These are phyloP conservation scores for Pseudois nayaur DNA, from an alignment of 2,113 vertebrate genomes.

Conservation along the genomic window DNA sequence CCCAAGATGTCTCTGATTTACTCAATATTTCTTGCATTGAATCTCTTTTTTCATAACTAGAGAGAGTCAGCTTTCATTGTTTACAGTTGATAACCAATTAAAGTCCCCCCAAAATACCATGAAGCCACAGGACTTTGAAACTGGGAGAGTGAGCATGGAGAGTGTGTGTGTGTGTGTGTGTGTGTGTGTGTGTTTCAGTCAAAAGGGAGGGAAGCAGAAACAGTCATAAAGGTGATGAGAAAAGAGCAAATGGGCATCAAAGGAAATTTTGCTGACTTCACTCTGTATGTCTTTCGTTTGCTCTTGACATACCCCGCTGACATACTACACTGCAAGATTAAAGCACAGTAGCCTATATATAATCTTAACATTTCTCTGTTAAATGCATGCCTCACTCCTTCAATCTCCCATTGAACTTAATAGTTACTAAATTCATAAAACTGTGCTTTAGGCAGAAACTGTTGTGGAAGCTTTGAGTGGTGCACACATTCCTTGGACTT, in stretches of 20 bases:
- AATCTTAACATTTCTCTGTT: not conserved
- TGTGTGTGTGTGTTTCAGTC: no score
- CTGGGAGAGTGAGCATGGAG: not conserved
- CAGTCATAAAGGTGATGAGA: no score
- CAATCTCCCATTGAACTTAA: not conserved
- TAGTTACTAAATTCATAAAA: not conserved
- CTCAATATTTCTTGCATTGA: not conserved
- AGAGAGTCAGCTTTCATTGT: not conserved
- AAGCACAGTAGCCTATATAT: not conserved
- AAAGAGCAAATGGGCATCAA: not conserved
- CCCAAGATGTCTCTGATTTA: not conserved
- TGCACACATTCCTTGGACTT: not conserved
- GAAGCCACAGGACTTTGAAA: not conserved
- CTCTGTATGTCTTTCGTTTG: not conserved
- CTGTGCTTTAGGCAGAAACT: not conserved
- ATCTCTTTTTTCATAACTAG: not conserved
- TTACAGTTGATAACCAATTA: not conserved
- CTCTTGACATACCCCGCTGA: not conserved
- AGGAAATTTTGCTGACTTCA: not conserved
- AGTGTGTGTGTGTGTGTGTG: not conserved
- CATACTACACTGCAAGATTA: not conserved
- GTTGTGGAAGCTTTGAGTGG: not conserved
- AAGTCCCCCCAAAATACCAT: not conserved
- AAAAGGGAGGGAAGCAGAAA: not conserved
- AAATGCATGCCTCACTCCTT: not conserved